Percentiles rank a stretch among this genome's conserved stretches.
These are phyloP conservation scores for Thripadectes ignobilis DNA, from an alignment of 2,797 vertebrate species.

Conservation along the genomic window DNA sequence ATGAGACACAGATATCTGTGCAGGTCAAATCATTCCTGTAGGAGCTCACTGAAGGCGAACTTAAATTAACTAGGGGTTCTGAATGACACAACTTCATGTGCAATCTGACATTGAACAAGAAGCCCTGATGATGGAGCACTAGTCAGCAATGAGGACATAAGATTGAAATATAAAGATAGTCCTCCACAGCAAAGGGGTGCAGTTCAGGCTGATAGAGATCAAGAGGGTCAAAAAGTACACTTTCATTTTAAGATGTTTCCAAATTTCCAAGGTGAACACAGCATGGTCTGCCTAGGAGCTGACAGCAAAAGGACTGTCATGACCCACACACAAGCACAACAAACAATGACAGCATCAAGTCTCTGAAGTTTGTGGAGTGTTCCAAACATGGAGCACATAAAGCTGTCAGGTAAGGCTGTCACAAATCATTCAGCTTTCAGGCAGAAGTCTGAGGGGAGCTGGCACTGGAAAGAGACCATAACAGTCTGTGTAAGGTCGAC, in stretches of 20 bases:
- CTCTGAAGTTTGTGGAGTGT: neutral
- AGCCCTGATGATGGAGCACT: neutral
- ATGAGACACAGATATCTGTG: neutral
- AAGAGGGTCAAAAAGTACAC: neutral
- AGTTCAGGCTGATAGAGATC: neutral
- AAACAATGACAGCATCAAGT: neutral
- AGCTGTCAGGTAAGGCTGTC: neutral
- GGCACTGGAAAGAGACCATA: neutral
- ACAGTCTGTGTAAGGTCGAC: neutral
- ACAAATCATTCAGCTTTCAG: neutral
- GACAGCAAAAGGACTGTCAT: neutral
- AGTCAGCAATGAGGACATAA: neutral
- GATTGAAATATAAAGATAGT: neutral
- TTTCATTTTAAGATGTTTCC: neutral
- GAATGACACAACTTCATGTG: neutral
- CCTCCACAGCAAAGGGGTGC: neutral
- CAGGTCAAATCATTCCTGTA: neutral
- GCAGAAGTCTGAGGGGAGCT: neutral
- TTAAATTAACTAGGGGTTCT: neutral
- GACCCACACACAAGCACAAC: neutral
- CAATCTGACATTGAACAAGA: neutral
- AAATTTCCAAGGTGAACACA: neutral
- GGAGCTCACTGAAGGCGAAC: neutral
- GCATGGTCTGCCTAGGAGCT: accelerated
- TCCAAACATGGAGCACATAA: neutral